These are phyloP conservation scores for Tipula confusa DNA, from an alignment of 2,888 invertebrate genomes.

Conservation along the genomic window DNA sequence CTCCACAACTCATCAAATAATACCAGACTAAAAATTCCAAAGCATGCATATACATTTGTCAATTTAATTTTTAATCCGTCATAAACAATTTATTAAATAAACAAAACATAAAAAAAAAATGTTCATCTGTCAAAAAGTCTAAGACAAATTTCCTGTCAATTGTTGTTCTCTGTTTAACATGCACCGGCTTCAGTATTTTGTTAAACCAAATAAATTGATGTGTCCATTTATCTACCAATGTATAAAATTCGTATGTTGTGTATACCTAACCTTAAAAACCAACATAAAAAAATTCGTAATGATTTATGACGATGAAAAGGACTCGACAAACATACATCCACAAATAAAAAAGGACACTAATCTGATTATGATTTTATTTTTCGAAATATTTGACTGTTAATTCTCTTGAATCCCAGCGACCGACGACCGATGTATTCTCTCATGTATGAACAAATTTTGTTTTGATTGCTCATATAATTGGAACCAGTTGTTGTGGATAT, in stretches of 20 bases:
- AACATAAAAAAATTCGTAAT: background rate
- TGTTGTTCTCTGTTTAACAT: background rate
- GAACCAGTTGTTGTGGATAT: background rate
- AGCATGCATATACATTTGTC: too few species aligned
- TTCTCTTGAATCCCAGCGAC: background rate
- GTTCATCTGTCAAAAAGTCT: background rate
- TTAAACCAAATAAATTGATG: background rate
- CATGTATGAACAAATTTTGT: background rate
- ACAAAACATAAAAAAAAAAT: background rate
- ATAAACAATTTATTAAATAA: background rate
- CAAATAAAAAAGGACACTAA: background rate
- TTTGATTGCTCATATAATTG: slow-evolving; percentile 8
- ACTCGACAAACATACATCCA: background rate
- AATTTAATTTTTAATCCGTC: too few species aligned
- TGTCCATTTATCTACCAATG: background rate
- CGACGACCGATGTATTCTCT: background rate
- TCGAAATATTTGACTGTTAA: background rate
- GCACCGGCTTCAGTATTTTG: background rate
- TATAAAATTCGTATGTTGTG: background rate
- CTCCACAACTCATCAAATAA: too few species aligned
- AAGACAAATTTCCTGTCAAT: background rate
- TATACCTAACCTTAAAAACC: background rate
- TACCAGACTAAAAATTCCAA: too few species aligned
- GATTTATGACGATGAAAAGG: background rate
- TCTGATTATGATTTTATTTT: background rate